Conservation (phyloP, 2,797 vertebrate genomes). For the Oryzias sinensis region DNA sequence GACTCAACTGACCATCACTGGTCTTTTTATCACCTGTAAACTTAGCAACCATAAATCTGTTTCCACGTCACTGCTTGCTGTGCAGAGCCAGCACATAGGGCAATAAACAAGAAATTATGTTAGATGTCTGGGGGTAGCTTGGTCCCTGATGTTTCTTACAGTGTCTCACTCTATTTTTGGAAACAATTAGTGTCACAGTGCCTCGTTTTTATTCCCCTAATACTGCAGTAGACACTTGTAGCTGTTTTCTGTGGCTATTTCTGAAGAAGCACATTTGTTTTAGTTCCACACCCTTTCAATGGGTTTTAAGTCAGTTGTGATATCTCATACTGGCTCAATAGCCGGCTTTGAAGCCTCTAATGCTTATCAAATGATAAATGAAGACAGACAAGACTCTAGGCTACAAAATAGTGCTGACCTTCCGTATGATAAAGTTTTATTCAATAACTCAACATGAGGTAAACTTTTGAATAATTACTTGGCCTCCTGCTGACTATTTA, state of each 20-base stretch:
- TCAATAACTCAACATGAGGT: constrained; percentile 45
- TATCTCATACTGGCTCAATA: too few relatives aligned
- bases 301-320: too few relatives aligned
- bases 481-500: constrained; percentile 52
- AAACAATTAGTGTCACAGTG: constrained; percentile 54
- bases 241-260: constrained; percentile 1
- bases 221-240: constrained; percentile 40
- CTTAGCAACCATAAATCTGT: constrained; percentile 73
- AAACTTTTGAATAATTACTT: constrained; percentile 54
- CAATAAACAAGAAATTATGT: constrained; percentile 69
- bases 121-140: constrained; percentile 57
- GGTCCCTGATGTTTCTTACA: constrained; percentile 57
- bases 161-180: constrained; percentile 50
- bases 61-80: constrained; percentile 49
- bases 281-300: too few relatives aligned
- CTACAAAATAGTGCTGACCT: constrained; percentile 47
- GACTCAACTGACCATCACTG: constrained; percentile 62
- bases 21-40: constrained; percentile 71
- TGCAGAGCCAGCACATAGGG: constrained; percentile 40
- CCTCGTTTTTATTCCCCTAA: constrained; percentile 50
- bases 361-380: constrained; percentile 23
- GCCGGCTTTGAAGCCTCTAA: too few relatives aligned
- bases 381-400: constrained; percentile 24
- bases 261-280: too few relatives aligned
- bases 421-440: constrained; percentile 39